Evolutionary conservation across 2,888 invertebrate species (phyloP), one percentile per base, ranked within the genome.

Genomic region (Thymelicus acteon): DNA sequence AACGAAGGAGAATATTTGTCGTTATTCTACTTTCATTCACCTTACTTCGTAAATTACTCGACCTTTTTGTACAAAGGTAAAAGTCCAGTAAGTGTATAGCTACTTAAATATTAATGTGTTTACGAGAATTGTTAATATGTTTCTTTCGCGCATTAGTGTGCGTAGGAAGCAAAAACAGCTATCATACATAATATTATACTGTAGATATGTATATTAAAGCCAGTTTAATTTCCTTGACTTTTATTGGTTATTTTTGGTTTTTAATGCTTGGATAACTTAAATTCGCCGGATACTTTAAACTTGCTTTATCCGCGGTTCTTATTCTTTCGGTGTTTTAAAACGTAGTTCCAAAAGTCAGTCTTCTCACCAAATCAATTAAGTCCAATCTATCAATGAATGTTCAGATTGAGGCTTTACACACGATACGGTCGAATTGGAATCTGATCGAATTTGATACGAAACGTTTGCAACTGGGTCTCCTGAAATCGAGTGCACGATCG

Each of bases 71-170:
- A 72, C 78, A 78, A 77, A 79, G 76, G 75, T 71, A 75, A 76
- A 76, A 80, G 80, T 80, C 76, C 80, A 80, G 73, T 74, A 75
- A 72, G 75, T 77, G 76, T 80, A 78, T 72, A 72, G 76, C 78
- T 80, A 72, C 76, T 82, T 80, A 79, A 82, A 78, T 80, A 82
- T 82, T 80, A 73, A 83, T 78, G 77, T 78, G 73, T 78, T 78
- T 72, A 75, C 76, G 73, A 72, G 76, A 73, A 79, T 76, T 74
- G 77, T 77, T 75, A 72, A 73, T 48, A 49, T 19, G 48, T 60
- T 70, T 73, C 66, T 60, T 70, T 73, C 66, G 73, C 71, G 8
- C 8, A 3, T 52, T 19, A 52, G 49, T 52, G 49, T 15, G 49
- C 49, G 49, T 52, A 52, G 49, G 19, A 19, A 70, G 63, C 24